These are phyloP conservation scores for Tipula unca DNA, from an alignment of 2,888 invertebrate genomes.

Conservation along the genomic window DNA sequence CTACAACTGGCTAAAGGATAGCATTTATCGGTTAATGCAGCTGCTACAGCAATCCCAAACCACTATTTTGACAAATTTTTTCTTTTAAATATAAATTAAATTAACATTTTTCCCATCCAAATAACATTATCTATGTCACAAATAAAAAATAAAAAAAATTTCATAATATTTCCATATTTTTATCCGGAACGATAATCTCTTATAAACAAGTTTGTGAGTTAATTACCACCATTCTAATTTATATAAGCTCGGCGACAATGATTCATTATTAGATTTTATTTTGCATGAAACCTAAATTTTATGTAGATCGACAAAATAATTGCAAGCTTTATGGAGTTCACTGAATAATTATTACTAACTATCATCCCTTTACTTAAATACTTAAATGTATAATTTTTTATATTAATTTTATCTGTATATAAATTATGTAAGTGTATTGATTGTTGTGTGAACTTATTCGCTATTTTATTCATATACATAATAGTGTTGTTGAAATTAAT, in stretches of 20 bases:
- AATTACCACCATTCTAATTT: slow-evolving; percentile 8
- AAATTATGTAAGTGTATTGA: not conserved
- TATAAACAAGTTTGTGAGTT: not conserved
- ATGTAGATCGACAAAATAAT: not conserved
- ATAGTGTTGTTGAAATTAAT: not conserved
- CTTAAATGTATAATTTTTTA: not conserved
- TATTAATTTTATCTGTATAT: not conserved
- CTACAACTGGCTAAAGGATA: too few relatives aligned
- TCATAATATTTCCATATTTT: not conserved
- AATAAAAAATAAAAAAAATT: not conserved
- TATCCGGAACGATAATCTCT: not conserved
- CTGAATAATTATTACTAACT: not conserved
- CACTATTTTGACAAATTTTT: not conserved
- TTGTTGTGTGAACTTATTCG: not conserved
- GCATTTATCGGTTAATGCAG: too few relatives aligned
- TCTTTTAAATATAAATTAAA: too few relatives aligned
- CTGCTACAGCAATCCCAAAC: not conserved
- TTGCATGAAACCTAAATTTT: not conserved
- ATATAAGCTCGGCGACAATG: not conserved
- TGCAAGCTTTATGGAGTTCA: not conserved
- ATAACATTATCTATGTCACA: not conserved
- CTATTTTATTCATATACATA: not conserved
- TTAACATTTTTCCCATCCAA: too few relatives aligned
- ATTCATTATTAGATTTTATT: not conserved
- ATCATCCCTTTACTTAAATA: not conserved